A percentile compares a stretch with the other conserved stretches of the same genome.
These are phyloP conservation scores for Corynorhinus townsendii DNA, from an alignment of 2,113 vertebrate species.

Conservation along the genomic window DNA sequence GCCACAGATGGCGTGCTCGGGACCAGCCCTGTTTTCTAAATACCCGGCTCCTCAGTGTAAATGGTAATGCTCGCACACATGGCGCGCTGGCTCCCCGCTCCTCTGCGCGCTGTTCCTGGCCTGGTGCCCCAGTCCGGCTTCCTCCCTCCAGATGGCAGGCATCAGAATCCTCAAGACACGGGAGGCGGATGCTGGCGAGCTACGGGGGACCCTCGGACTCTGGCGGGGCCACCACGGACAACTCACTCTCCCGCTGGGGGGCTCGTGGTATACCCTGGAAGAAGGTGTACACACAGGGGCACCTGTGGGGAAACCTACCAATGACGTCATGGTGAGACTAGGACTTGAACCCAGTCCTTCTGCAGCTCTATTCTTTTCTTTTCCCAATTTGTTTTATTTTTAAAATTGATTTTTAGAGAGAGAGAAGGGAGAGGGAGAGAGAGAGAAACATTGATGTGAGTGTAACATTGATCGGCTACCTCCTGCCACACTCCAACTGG, in stretches of 20 bases:
- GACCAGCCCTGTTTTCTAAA: slow-evolving; percentile 63
- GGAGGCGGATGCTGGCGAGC: neutral
- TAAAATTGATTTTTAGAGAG: too few species aligned
- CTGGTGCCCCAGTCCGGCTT: neutral
- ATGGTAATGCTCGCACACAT: slow-evolving; percentile 44
- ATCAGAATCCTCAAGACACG: neutral
- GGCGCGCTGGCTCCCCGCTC: slow-evolving; percentile 35
- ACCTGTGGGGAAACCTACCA: neutral
- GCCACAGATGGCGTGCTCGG: slow-evolving; percentile 59
- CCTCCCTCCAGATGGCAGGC: slow-evolving; percentile 45
- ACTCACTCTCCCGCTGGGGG: neutral
- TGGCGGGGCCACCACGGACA: rapidly evolving
- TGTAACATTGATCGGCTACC: too few species aligned
- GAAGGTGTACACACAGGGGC: rapidly evolving
- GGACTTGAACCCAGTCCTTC: neutral
- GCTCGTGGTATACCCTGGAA: neutral
- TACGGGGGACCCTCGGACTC: neutral
- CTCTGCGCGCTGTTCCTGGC: neutral
- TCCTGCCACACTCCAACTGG: too few species aligned
- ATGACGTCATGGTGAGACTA: rapidly evolving
- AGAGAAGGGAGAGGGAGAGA: too few species aligned
- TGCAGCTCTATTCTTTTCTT: neutral
- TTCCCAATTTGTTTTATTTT: too few species aligned
- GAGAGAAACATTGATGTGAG: too few species aligned
- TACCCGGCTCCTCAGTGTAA: slow-evolving; percentile 51